Base-by-base conservation (phyloP, 1,140 invertebrate species). In the Stegodyphus mimosarum region DNA sequence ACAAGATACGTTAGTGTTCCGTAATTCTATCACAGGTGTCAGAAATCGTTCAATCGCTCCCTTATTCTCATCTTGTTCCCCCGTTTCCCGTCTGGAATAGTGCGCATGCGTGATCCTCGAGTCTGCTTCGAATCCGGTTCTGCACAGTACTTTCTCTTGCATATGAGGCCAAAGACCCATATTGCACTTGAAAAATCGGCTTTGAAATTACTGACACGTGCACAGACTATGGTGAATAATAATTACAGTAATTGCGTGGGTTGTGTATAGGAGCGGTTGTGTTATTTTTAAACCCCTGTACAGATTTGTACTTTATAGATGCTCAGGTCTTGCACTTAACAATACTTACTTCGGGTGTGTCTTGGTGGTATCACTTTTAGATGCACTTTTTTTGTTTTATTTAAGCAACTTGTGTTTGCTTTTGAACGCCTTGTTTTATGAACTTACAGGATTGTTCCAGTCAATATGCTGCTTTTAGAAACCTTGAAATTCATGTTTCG, bases 151-250 rank as follows among this genome's bases (percentile, higher is more conserved):
- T 18, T 53, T 66, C 18, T 52, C 18, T 66, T 33, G 60, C 53
- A 66, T n/a, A 6, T n/a, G 13, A 78, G 76, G 76, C 64, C 76
- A 78, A 78, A 78, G 76, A 78, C 76, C 76, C 60, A 78, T 69
- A 78, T 78, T 69, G 76, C 76, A 51, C 76, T 69, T 78, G 51
- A 66, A 50, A 77, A 78, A 78, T 70, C 18, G 48, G 13, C 66
- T 69, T 6, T 60, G 69, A 78, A 51, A 60, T 72, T 72, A 51
- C 78, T 17, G 78, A 17, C 78, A 81, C 78, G 70, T 50, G 70
- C 66, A 17, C n/a, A 10, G 55, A 52, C 13, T 55, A 33, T 10
- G 63, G 15, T n/a, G 52, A 55, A 81, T 50, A 49, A 72, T 81
- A 81, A 72, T 72, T 72, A 72, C 72, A 33, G 70, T 74, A 18